Conservation (phyloP, 2,113 vertebrate genomes). For the Tachuris rubrigastra region DNA sequence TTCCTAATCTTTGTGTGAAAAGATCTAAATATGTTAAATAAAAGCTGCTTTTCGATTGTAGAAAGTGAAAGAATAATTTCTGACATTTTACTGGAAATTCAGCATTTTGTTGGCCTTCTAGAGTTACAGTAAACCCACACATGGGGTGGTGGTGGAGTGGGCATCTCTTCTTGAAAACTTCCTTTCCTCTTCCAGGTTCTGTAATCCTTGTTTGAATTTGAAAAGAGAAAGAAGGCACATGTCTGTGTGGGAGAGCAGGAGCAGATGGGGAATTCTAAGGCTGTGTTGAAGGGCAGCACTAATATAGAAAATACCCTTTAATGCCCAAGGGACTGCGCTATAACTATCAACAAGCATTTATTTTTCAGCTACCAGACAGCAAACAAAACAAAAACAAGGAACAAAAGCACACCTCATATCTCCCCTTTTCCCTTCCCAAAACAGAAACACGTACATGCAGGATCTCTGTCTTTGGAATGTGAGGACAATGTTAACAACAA, state of each 20-base stretch:
- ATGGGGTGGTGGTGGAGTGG: neutral
- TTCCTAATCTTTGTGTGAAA: neutral
- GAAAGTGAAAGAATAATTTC: neutral
- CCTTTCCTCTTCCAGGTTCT: neutral
- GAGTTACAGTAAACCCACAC: neutral
- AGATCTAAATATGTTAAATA: neutral
- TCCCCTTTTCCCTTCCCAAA: neutral
- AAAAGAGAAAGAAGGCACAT: neutral
- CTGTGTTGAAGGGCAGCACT: neutral
- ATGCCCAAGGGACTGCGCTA: neutral
- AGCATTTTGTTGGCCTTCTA: neutral
- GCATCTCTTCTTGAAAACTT: neutral
- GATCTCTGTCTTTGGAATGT: neutral
- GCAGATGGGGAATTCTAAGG: slow-evolving; percentile 19
- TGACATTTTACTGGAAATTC: neutral
- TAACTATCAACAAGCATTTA: slow-evolving; percentile 26
- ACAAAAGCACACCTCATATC: neutral
- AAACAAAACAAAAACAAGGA: slow-evolving; percentile 24
- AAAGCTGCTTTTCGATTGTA: neutral
- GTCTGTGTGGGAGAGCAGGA: slow-evolving; percentile 20
- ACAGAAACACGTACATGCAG: neutral
- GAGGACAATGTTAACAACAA: neutral
- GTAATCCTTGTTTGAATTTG: neutral
- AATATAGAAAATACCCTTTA: slow-evolving; percentile 22
- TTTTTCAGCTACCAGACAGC: neutral